These are phyloP conservation scores for Cydia pomonella DNA, from an alignment of 1,140 invertebrate genomes.

Conservation along the genomic window DNA sequence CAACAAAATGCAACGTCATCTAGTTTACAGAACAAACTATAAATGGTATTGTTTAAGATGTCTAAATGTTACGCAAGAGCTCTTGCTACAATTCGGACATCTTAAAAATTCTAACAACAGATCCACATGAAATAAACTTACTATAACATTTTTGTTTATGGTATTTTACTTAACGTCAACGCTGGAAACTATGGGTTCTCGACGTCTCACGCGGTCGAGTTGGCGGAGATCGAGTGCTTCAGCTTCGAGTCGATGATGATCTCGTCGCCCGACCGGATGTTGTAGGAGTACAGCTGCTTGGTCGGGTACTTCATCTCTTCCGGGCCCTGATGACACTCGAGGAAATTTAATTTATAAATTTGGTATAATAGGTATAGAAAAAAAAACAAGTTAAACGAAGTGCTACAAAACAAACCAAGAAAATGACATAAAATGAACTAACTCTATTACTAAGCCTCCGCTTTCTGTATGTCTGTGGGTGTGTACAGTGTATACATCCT, in stretches of 20 bases:
- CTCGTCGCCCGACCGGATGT: slow-evolving; percentile 94
- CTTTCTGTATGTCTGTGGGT: too few relatives aligned
- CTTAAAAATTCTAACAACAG: too few relatives aligned
- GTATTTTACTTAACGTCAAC: background rate
- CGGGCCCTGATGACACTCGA: slow-evolving; percentile 83
- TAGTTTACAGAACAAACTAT: too few relatives aligned
- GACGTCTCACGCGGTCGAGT: slow-evolving; percentile 60
- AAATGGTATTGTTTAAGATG: too few relatives aligned
- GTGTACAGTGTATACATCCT: too few relatives aligned
- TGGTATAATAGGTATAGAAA: background rate
- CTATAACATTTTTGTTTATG: background rate
- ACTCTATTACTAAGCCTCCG: too few relatives aligned
- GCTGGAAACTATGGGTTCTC: background rate
- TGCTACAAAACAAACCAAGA: too few relatives aligned
- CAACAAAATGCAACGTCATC: too few relatives aligned
- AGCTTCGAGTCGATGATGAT: slow-evolving; percentile 92
- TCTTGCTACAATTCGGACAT: too few relatives aligned
- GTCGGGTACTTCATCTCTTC: slow-evolving; percentile 94
- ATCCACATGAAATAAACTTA: background rate
- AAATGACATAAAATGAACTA: too few relatives aligned
- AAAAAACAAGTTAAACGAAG: too few relatives aligned
- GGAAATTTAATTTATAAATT: slow-evolving; percentile 56
- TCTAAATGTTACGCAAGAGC: too few relatives aligned
- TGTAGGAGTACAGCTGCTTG: slow-evolving; percentile 94
- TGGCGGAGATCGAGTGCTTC: slow-evolving; percentile 66